phyloP scores from a whole-genome alignment of 2,888 invertebrate species.

The Yponomeuta cagnagella region DNA sequence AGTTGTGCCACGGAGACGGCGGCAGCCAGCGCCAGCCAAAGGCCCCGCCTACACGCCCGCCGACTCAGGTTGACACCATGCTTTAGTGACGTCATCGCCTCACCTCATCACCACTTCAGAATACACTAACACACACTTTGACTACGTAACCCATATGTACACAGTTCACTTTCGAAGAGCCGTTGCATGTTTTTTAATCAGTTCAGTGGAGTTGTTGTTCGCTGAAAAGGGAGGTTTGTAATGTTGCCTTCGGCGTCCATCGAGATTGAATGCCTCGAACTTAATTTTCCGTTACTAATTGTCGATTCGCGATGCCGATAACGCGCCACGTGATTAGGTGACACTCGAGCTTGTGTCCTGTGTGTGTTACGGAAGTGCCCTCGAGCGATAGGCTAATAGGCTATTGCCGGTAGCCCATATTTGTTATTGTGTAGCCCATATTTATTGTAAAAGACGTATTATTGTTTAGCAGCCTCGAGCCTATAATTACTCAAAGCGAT shows the following conservation, averaged over 20 bases:
- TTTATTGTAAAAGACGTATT: too few species aligned
- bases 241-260: background rate
- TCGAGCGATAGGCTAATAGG: too few species aligned
- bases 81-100: constrained; percentile 74
- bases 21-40: constrained; percentile 21
- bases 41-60: constrained; percentile 78
- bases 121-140: constrained; percentile 10
- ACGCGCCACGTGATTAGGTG: constrained; percentile 16
- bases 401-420: too few species aligned
- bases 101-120: constrained; percentile 23
- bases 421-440: too few species aligned
- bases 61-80: constrained; percentile 82
- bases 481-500: too few species aligned
- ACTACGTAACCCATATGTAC: constrained; percentile 5
- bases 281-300: constrained; percentile 10
- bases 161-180: constrained; percentile 7
- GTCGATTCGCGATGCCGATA: constrained; percentile 53
- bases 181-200: background rate
- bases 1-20: background rate
- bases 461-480: too few species aligned
- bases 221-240: background rate
- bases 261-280: constrained; percentile 22
- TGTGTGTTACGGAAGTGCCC: too few species aligned
- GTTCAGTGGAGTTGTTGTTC: background rate
- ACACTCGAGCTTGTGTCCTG: too few species aligned